A percentile compares a stretch with the other conserved stretches of the same genome.
These are phyloP conservation scores for Callorhinus ursinus DNA, from an alignment of 2,113 vertebrate species.

Conservation along the genomic window DNA sequence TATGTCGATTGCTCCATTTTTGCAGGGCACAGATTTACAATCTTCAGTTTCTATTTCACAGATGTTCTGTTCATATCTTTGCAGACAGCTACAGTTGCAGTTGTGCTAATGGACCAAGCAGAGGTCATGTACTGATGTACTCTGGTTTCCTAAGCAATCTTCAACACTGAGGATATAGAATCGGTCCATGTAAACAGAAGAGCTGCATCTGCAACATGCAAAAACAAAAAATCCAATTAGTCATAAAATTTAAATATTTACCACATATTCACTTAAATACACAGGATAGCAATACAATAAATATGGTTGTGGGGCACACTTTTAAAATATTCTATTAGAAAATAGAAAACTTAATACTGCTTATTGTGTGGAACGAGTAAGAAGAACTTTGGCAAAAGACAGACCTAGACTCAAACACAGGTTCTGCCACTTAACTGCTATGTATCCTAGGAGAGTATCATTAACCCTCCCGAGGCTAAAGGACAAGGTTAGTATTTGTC, in stretches of 20 bases:
- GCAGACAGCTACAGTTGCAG: conserved; percentile 86
- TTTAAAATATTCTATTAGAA: background rate
- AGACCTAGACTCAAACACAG: background rate
- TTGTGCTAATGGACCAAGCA: conserved; percentile 84
- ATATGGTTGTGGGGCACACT: background rate
- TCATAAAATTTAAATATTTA: background rate
- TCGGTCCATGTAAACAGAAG: conserved; percentile 83
- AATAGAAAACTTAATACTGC: background rate
- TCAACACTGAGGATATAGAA: conserved; percentile 85
- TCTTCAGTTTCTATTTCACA: conserved; percentile 88
- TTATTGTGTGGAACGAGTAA: background rate
- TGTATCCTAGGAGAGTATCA: background rate
- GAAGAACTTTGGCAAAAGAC: background rate
- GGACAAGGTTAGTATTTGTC: background rate
- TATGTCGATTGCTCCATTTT: conserved; percentile 85
- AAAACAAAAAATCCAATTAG: background rate
- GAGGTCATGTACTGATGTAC: conserved; percentile 81
- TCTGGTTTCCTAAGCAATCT: conserved; percentile 84
- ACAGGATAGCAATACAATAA: background rate
- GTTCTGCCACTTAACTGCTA: background rate
- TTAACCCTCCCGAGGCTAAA: background rate
- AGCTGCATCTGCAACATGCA: conserved; percentile 85
- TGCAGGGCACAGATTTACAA: conserved; percentile 86
- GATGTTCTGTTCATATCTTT: conserved; percentile 86
- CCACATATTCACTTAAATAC: background rate